phyloP scores from a whole-genome alignment of 2,113 vertebrate genomes.

The Gymnobelideus leadbeateri region DNA sequence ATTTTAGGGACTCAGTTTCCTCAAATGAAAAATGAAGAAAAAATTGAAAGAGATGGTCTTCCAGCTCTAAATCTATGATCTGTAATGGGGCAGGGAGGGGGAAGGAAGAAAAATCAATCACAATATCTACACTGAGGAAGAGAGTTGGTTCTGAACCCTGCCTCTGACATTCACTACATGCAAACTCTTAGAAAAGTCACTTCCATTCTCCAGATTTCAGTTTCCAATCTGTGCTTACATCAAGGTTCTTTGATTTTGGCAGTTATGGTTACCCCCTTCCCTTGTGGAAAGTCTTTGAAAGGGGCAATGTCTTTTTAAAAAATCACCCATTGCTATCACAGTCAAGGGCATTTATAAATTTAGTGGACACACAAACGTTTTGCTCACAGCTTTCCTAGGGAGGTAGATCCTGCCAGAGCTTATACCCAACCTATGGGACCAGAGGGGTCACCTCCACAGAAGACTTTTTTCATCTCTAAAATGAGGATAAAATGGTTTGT shows the following conservation, averaged over 20 bases:
- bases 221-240: neutral
- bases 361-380: neutral
- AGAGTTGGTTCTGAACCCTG: neutral
- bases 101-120: neutral
- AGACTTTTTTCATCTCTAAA: too few relatives aligned
- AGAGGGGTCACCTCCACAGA: too few relatives aligned
- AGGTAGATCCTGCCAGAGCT: too few relatives aligned
- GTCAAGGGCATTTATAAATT: neutral
- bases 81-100: too few relatives aligned
- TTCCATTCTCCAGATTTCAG: neutral
- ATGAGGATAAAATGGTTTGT: too few relatives aligned
- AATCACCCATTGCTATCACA: neutral
- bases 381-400: neutral
- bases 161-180: neutral
- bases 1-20: neutral
- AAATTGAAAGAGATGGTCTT: neutral
- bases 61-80: neutral
- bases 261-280: neutral
- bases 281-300: neutral
- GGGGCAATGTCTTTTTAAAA: neutral
- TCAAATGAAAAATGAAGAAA: neutral
- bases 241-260: neutral
- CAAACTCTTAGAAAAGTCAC: neutral
- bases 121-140: neutral
- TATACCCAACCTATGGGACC: too few relatives aligned